These are phyloP conservation scores for Aleadryas rufinucha DNA, from an alignment of 2,113 vertebrate genomes.

Conservation along the genomic window DNA sequence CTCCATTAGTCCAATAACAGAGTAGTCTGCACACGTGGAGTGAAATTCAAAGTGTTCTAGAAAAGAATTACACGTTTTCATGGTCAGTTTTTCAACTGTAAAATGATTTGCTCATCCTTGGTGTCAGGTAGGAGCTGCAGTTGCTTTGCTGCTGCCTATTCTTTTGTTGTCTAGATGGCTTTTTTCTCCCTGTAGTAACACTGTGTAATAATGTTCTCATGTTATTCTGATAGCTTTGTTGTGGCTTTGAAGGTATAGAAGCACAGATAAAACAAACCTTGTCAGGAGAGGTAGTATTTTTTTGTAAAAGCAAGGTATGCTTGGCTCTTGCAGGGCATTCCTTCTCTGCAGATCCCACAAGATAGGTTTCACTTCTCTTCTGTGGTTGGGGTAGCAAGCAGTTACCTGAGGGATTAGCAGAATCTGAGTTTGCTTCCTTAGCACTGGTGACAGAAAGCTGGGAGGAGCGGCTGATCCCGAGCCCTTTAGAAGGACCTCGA, in stretches of 20 bases:
- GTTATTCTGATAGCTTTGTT: not conserved
- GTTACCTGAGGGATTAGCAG: not conserved
- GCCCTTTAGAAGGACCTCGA: not conserved
- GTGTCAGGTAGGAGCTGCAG: not conserved
- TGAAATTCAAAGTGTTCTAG: not conserved
- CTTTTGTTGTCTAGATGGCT: not conserved
- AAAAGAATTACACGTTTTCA: not conserved
- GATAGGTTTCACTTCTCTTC: not conserved
- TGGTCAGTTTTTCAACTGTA: not conserved
- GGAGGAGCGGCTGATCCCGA: fast-evolving
- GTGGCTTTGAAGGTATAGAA: not conserved
- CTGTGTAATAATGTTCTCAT: not conserved
- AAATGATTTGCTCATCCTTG: not conserved
- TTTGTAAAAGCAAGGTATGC: not conserved
- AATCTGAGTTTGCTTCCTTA: not conserved
- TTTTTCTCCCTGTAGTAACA: not conserved
- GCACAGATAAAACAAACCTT: not conserved
- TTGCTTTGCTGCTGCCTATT: not conserved
- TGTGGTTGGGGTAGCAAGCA: not conserved
- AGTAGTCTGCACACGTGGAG: not conserved
- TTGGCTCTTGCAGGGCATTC: not conserved
- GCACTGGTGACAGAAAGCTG: not conserved
- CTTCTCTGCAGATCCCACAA: not conserved
- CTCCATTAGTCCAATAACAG: not conserved
- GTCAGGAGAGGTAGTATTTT: not conserved